Percentiles rank a stretch among this genome's conserved stretches.
phyloP scores from a whole-genome alignment of 2,888 invertebrate species.

The Lomographa bimaculata region DNA sequence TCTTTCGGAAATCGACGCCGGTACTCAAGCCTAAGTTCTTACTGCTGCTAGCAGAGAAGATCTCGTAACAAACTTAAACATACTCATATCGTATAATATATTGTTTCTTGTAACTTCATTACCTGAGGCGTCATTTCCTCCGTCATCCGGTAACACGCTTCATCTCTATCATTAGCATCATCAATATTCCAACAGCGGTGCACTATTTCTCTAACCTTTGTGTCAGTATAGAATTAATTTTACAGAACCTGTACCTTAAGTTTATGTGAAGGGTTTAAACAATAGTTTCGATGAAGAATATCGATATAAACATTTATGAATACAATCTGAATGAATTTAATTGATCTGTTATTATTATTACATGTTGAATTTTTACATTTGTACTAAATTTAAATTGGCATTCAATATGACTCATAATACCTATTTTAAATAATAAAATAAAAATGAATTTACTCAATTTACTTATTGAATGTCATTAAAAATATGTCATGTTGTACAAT shows the following conservation, averaged over 20 bases:
- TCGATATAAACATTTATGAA: constrained; percentile 1
- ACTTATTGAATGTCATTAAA: too few species aligned
- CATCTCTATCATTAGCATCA: constrained; percentile 44
- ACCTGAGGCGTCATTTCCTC: constrained; percentile 6
- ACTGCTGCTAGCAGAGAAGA: too few species aligned
- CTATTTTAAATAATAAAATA: too few species aligned
- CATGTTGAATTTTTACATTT: too few species aligned
- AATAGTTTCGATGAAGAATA: background rate
- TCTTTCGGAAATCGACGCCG: too few species aligned
- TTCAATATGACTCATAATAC: too few species aligned
- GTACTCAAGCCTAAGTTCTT: too few species aligned
- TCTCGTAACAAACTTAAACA: constrained; percentile 32
- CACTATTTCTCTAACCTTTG: constrained; percentile 54
- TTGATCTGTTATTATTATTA: too few species aligned
- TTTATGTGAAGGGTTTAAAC: background rate
- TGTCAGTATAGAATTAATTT: constrained; percentile 59
- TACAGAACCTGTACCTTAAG: constrained; percentile 42
- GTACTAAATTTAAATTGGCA: too few species aligned
- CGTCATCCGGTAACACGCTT: constrained; percentile 28
- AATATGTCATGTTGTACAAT: too few species aligned
- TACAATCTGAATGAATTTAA: too few species aligned
- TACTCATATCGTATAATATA: constrained; percentile 24
- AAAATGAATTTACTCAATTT: too few species aligned
- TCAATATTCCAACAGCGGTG: constrained; percentile 51
- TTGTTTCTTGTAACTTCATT: constrained; percentile 15